Conservation (phyloP, 2,797 vertebrate species). For the Orestias chungarensis region DNA sequence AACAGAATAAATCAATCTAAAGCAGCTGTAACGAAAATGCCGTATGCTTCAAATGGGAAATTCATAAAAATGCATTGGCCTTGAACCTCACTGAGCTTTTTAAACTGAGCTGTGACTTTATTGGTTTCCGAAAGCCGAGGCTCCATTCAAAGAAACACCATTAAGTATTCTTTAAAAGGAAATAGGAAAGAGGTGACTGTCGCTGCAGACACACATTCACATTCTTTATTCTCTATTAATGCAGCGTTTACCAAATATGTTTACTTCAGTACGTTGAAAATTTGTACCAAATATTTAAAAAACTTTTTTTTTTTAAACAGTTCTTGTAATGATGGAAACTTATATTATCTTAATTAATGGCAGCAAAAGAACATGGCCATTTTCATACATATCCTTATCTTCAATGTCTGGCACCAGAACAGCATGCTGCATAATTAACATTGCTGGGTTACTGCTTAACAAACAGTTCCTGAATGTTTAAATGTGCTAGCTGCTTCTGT, state of each 20-base stretch:
- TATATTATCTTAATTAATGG: not conserved
- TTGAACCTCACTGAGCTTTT: conserved; percentile 22
- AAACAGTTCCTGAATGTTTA: not conserved
- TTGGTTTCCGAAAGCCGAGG: conserved; percentile 17
- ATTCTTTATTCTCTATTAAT: not conserved
- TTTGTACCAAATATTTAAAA: not conserved
- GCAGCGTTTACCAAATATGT: not conserved
- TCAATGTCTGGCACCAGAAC: not conserved
- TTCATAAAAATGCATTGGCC: conserved; percentile 5
- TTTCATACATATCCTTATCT: not conserved
- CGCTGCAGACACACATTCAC: not conserved
- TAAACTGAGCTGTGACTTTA: conserved; percentile 23
- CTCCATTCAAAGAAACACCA: conserved; percentile 28
- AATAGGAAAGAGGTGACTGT: not conserved
- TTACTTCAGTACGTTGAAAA: not conserved
- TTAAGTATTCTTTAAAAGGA: conserved; percentile 16
- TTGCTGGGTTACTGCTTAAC: not conserved
- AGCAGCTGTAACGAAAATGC: conserved; percentile 17
- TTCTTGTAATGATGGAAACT: not conserved
- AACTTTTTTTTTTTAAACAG: too few species aligned
- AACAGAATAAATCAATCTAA: conserved; percentile 22
- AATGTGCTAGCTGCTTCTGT: not conserved
- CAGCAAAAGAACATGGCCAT: not conserved
- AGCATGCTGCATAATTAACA: not conserved
- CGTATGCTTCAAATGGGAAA: conserved; percentile 27